These are phyloP conservation scores for Enteromius viviparus DNA, from an alignment of 2,797 vertebrate species.

Conservation along the genomic window DNA sequence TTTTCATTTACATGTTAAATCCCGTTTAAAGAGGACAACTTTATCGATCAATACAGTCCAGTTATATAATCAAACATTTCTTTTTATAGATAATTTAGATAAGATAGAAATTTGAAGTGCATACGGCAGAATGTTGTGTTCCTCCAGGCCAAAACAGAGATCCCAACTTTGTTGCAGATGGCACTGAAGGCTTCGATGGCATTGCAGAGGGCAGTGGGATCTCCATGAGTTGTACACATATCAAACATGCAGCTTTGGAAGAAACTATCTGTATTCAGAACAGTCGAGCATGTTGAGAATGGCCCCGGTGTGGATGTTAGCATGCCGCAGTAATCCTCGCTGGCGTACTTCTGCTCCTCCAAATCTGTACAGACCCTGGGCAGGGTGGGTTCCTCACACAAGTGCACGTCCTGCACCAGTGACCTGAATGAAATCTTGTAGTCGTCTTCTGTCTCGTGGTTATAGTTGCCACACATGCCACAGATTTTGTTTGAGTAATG, in stretches of 20 bases:
- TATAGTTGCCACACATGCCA: conserved; percentile 88
- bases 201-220: conserved; percentile 72
- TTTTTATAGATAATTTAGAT: background rate
- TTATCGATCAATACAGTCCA: no score
- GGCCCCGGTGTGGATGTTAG: conserved; percentile 74
- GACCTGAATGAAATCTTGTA: conserved; percentile 70
- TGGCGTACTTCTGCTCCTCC: conserved; percentile 71
- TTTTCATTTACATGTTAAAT: background rate
- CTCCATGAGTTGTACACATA: conserved; percentile 78
- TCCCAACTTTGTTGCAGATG: conserved; percentile 78
- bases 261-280: conserved; percentile 75
- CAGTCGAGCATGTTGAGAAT: conserved; percentile 75
- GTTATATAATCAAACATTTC: no score
- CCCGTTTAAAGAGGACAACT: background rate
- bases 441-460: conserved; percentile 75
- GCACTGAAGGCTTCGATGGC: conserved; percentile 73
- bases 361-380: conserved; percentile 70
- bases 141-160: conserved; percentile 75
- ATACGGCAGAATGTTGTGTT: conserved; percentile 82
- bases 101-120: conserved; percentile 57
- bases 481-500: conserved; percentile 78
- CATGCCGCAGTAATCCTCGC: conserved; percentile 78
- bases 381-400: conserved; percentile 70
- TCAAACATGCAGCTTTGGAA: conserved; percentile 78
- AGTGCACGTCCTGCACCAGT: conserved; percentile 60